Percentiles rank a stretch among this genome's conserved stretches.
Evolutionary conservation across 2,888 invertebrate genomes (phyloP).

Genomic region (Cataglyphis altisquamis): DNA sequence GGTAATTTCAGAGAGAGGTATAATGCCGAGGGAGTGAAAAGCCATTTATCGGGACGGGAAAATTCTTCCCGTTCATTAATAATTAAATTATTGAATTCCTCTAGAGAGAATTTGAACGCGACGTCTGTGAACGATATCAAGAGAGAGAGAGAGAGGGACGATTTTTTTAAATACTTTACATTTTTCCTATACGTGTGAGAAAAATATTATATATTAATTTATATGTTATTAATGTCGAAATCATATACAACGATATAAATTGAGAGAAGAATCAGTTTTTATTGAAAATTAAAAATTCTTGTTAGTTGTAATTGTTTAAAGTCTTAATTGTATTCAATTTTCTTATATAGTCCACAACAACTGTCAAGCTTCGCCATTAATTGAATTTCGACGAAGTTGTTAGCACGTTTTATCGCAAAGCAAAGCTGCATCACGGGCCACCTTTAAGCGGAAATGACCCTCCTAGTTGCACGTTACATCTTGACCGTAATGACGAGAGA

Average conservation of each 20-base stretch:
- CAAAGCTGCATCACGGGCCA: slow-evolving; percentile 39
- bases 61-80: slow-evolving; percentile 52
- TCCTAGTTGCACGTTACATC: slow-evolving; percentile 59
- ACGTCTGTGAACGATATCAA: not conserved
- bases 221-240: not conserved
- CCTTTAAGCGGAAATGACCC: slow-evolving; percentile 73
- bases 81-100: slow-evolving; percentile 40
- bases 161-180: not conserved
- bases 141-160: not conserved
- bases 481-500: slow-evolving; percentile 72
- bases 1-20: slow-evolving; percentile 64
- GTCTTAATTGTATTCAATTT: not conserved
- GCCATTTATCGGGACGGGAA: slow-evolving; percentile 57
- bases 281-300: not conserved
- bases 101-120: not conserved
- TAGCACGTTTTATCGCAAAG: slow-evolving; percentile 33
- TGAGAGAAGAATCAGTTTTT: not conserved
- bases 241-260: not conserved
- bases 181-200: not conserved
- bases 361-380: not conserved
- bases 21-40: slow-evolving; percentile 55
- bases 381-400: slow-evolving; percentile 36
- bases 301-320: not conserved
- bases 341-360: not conserved
- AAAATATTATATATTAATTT: not conserved